Evolutionary conservation across 2,888 invertebrate species (phyloP).

Genomic region (Salticus scenicus): DNA sequence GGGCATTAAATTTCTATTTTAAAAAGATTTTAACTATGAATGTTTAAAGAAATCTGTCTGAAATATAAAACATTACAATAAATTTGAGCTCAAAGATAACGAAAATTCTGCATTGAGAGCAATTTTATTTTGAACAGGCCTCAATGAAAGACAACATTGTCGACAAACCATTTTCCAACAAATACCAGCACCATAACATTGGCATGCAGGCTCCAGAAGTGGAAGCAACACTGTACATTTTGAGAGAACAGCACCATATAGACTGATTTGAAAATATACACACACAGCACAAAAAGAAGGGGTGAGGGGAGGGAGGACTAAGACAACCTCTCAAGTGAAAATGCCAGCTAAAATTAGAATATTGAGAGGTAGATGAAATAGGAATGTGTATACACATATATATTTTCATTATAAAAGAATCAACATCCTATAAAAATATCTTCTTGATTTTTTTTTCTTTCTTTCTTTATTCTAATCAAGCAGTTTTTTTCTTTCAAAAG

Average conservation of each 20-base stretch:
- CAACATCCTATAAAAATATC: conserved; percentile 56
- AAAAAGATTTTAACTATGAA: too few relatives aligned
- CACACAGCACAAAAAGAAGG: conserved; percentile 57
- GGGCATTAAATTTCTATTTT: too few relatives aligned
- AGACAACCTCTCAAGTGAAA: conserved; percentile 45
- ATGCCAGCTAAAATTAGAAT: conserved; percentile 22
- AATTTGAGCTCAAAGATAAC: too few relatives aligned
- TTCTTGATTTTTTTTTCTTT: conserved; percentile 51
- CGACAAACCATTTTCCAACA: neutral
- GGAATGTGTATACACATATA: conserved; percentile 64
- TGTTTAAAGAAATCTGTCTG: too few relatives aligned
- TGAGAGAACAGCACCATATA: conserved; percentile 62
- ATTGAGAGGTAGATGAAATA: conserved; percentile 67
- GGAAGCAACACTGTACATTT: conserved; percentile 59
- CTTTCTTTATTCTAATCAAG: conserved; percentile 54
- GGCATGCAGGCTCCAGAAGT: conserved; percentile 46
- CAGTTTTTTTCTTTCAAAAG: conserved; percentile 42
- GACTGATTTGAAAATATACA: conserved; percentile 52
- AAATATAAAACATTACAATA: too few relatives aligned
- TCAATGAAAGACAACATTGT: neutral
- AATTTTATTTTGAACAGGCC: neutral
- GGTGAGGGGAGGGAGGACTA: conserved; percentile 49
- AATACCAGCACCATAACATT: conserved; percentile 55
- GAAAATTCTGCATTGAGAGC: too few relatives aligned
- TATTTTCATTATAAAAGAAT: conserved; percentile 60